Evolutionary conservation across 2,888 invertebrate species (phyloP).

Genomic region (Cheilosia soror): DNA sequence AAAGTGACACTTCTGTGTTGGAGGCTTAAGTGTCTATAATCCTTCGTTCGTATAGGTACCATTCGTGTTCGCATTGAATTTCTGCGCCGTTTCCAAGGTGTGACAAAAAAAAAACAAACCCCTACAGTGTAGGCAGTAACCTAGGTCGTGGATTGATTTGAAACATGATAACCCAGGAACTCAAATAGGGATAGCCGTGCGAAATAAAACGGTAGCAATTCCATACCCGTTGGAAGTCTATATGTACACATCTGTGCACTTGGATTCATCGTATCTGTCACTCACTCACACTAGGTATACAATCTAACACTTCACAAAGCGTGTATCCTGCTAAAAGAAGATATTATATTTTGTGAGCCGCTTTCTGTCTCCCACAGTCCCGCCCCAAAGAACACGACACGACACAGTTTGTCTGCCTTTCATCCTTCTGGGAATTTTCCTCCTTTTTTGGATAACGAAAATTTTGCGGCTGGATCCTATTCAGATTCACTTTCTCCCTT

Average conservation of each 20-base stretch:
- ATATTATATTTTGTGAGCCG: slow-evolving; percentile 55
- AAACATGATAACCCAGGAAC: slow-evolving; percentile 62
- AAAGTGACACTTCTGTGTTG: slow-evolving; percentile 43
- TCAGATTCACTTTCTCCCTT: slow-evolving; percentile 51
- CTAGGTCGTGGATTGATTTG: slow-evolving; percentile 62
- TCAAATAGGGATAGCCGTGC: slow-evolving; percentile 33
- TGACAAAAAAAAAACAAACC: background rate
- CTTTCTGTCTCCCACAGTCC: background rate
- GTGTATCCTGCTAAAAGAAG: slow-evolving; percentile 49
- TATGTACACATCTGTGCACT: background rate
- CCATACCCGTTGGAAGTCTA: no score
- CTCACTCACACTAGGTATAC: background rate
- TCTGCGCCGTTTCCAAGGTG: slow-evolving; percentile 28
- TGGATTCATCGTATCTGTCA: background rate
- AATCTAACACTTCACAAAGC: slow-evolving; percentile 41
- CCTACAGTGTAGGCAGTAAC: slow-evolving; percentile 21
- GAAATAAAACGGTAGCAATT: background rate
- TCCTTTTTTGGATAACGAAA: slow-evolving; percentile 41
- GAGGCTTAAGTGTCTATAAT: slow-evolving; percentile 50
- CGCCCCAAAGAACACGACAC: background rate
- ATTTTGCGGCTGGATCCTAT: slow-evolving; percentile 60
- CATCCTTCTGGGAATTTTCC: slow-evolving; percentile 41
- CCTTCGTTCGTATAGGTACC: background rate
- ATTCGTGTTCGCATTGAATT: background rate
- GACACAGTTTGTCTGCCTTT: slow-evolving; percentile 46